phyloP scores from a whole-genome alignment of 2,113 vertebrate genomes.

The Holacanthus passer region DNA sequence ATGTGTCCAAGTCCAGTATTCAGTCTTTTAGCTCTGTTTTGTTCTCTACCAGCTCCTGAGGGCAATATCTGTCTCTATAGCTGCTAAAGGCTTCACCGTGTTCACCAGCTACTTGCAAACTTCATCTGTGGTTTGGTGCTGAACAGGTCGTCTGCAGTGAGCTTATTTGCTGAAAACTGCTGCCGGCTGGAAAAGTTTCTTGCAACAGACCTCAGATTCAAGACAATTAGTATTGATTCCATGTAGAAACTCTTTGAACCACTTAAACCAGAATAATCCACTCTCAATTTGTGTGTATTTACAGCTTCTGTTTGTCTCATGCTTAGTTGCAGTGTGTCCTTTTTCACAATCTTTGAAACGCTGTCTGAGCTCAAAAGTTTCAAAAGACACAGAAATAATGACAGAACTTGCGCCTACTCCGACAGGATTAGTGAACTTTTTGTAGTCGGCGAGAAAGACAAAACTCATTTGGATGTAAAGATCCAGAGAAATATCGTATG shows the following conservation, averaged over 20 bases:
- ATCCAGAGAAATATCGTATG: background rate
- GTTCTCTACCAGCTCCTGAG: too few relatives aligned
- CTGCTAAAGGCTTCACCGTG: background rate
- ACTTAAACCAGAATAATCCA: background rate
- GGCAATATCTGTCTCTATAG: background rate
- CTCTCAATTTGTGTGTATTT: background rate
- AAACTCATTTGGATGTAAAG: constrained; percentile 1
- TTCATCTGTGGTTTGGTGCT: background rate
- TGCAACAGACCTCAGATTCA: background rate
- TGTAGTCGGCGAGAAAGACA: background rate
- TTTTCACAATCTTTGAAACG: constrained; percentile 2
- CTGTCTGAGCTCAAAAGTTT: constrained; percentile 1
- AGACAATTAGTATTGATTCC: background rate
- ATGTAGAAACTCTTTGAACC: background rate
- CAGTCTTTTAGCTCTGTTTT: too few relatives aligned
- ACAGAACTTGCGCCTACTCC: background rate
- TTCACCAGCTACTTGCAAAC: background rate
- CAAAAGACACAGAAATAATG: background rate
- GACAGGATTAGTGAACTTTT: background rate
- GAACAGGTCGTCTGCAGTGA: too few relatives aligned
- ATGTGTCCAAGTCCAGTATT: too few relatives aligned
- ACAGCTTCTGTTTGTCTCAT: background rate
- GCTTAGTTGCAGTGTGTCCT: background rate
- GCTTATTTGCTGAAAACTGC: background rate
- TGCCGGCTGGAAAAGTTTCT: background rate